These are phyloP conservation scores for Rhagoletis pomonella DNA, from an alignment of 1,140 invertebrate species.

Conservation along the genomic window DNA sequence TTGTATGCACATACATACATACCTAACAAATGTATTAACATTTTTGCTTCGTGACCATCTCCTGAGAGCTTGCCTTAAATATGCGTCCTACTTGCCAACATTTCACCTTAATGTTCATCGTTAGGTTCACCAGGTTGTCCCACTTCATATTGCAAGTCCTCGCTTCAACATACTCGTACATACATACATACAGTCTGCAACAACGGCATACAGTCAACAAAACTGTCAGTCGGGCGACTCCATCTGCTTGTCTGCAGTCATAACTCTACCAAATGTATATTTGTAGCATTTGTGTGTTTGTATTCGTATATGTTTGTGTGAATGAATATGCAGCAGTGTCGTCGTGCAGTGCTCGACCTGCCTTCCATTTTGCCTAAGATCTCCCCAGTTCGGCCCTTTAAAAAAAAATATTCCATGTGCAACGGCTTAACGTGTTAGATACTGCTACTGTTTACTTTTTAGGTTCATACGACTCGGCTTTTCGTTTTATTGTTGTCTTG, in stretches of 20 bases:
- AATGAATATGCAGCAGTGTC: neutral
- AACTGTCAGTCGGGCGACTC: neutral
- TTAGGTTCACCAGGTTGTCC: constrained; percentile 33
- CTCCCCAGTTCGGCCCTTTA: neutral
- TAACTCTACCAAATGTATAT: neutral
- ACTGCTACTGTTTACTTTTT: constrained; percentile 30
- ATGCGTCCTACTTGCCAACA: constrained; percentile 49
- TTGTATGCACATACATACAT: too few relatives aligned
- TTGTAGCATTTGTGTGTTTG: neutral
- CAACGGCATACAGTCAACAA: neutral
- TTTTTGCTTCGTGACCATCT: neutral
- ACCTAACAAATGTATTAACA: neutral
- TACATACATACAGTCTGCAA: neutral
- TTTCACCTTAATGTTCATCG: constrained; percentile 48
- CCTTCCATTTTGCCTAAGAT: neutral
- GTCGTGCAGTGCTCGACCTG: neutral
- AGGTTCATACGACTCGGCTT: neutral
- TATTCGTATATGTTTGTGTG: neutral
- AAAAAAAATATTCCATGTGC: neutral
- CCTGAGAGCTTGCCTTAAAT: constrained; percentile 20
- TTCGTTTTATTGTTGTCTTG: neutral
- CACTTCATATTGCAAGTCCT: neutral
- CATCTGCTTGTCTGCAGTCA: constrained; percentile 43
- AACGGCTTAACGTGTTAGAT: neutral
- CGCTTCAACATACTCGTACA: neutral